Evolutionary conservation across 2,797 vertebrate species (phyloP), one percentile per base, ranked within the genome.

Genomic region (Streptopelia turtur): DNA sequence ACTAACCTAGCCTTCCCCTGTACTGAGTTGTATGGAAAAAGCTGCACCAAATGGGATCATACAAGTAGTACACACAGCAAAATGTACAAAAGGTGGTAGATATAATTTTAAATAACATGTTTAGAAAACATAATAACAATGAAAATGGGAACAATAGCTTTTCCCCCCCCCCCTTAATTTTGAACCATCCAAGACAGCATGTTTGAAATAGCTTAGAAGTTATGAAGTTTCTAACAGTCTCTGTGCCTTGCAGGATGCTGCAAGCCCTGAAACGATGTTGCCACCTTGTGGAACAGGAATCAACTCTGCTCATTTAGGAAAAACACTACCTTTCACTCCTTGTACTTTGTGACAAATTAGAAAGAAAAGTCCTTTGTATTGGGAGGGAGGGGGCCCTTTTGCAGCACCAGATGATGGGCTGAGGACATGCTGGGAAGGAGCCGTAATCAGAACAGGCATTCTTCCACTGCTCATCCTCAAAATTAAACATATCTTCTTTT

Each of bases 281-380:
- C 98, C 98, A 97, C 95, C 98, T 98, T 97, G 98, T 98, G 98
- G 98, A 94, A 74, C 33, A 50, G 37, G 24, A 63, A 60, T 53
- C 47, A 25, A 45, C 30, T 68, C 64, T 16, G 37, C 23, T 77
- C 39, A 14, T 60, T 77, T 9, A 11, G 6, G 1, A 27, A 47
- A 25, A 15, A 9, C 5, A 10, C 5, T n/a, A 28, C 10, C 16
- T 83, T 86, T 71, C 11, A 11, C 5, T 81, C 23, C 59, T 61
- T 30, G 21, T 31, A 9, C 10, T 59, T 75, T n/a, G n/a, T 53
- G 52, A 18, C 43, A 80, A 69, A 78, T 37, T 21, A 57, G 47
- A 75, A 75, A 72, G 20, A 69, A 6, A 52, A 55, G 22, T 30
- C 14, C 10, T 43, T 30, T 30, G 55, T 5, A 0, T 5, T 6